Evolutionary conservation across 2,888 invertebrate species (phyloP).

Genomic region (Cantharis flavilabris): DNA sequence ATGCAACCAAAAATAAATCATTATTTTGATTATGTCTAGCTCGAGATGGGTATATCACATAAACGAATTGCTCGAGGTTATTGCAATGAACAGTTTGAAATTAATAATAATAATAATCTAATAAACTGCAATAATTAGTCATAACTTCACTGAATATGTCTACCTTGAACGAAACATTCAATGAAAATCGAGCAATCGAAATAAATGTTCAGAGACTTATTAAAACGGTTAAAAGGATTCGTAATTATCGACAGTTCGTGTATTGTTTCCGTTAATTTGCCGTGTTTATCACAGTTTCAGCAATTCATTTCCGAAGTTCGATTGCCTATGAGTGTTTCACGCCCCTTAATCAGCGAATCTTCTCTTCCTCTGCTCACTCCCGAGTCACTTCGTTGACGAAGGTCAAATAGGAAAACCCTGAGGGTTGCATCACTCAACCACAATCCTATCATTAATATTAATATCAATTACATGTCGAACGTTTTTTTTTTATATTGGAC

Average conservation of each 20-base stretch:
- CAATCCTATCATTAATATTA: conserved; percentile 35
- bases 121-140: neutral
- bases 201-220: conserved; percentile 23
- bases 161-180: neutral
- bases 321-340: conserved; percentile 37
- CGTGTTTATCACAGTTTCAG: conserved; percentile 38
- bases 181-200: conserved; percentile 22
- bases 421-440: conserved; percentile 31
- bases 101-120: neutral
- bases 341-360: conserved; percentile 31
- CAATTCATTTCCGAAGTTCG: conserved; percentile 39
- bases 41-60: neutral
- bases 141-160: neutral
- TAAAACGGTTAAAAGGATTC: conserved; percentile 29
- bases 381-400: conserved; percentile 24
- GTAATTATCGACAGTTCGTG: conserved; percentile 27
- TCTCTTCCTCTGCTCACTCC: conserved; percentile 12
- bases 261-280: conserved; percentile 42
- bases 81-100: no score
- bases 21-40: neutral
- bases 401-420: conserved; percentile 27
- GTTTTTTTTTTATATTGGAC: conserved; percentile 12
- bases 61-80: no score
- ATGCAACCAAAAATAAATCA: neutral
- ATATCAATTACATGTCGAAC: conserved; percentile 34